Evolutionary conservation across 2,797 vertebrate species (phyloP).

Genomic region (Poecilia picta): DNA sequence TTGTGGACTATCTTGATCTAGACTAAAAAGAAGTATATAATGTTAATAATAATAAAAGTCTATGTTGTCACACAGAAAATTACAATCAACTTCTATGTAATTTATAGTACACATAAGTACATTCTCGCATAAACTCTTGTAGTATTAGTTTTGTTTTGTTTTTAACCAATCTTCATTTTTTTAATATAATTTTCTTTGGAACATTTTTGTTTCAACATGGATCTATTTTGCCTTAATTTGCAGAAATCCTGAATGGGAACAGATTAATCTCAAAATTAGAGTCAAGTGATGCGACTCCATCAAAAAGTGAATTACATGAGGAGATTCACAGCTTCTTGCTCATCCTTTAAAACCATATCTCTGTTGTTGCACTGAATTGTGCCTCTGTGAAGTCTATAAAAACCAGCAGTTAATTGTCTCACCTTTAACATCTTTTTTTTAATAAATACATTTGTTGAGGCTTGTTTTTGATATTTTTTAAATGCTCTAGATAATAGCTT

Average conservation of each 20-base stretch:
- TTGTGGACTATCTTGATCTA: not conserved
- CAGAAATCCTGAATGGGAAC: not conserved
- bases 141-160: not conserved
- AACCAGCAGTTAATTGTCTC: not conserved
- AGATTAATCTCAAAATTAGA: not conserved
- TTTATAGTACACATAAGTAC: not conserved
- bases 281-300: not conserved
- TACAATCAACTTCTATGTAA: not conserved
- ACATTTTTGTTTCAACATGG: not conserved
- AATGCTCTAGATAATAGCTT: constrained; percentile 14
- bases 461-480: constrained; percentile 34
- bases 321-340: not conserved
- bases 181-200: not conserved
- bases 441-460: constrained; percentile 24
- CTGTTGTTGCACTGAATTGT: not conserved
- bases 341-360: not conserved
- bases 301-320: not conserved
- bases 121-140: not conserved
- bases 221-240: not conserved
- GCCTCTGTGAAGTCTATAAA: not conserved
- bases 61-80: not conserved
- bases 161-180: not conserved
- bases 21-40: not conserved
- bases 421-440: not conserved
- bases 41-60: not conserved